Percentiles rank a stretch among this genome's conserved stretches.
phyloP scores from a whole-genome alignment of 2,797 vertebrate genomes.

The Leontopithecus rosalia region DNA sequence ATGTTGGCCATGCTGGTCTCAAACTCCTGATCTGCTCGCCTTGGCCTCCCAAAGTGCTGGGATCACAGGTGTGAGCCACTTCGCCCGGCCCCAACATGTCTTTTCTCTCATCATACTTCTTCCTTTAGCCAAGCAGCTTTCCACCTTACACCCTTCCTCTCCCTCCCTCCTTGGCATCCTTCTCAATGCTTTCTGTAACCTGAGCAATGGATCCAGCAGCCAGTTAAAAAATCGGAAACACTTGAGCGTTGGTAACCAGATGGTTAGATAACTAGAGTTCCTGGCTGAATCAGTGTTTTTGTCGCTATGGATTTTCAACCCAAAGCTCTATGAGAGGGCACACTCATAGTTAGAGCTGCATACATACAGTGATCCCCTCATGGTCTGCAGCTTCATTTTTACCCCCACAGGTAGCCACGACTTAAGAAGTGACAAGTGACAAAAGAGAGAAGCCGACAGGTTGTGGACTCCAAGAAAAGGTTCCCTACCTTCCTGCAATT shows the following conservation, averaged over 20 bases:
- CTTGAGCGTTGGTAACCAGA: background rate
- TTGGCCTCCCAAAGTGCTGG: background rate
- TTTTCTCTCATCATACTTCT: background rate
- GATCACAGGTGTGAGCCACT: background rate
- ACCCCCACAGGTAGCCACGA: too few species aligned
- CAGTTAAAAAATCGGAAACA: background rate
- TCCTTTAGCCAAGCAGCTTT: background rate
- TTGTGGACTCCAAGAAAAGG: background rate
- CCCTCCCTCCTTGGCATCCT: background rate
- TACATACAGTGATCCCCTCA: fast-evolving
- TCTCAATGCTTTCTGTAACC: background rate
- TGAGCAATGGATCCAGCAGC: background rate
- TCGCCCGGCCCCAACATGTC: background rate
- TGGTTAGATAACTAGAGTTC: background rate
- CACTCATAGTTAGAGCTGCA: too few species aligned
- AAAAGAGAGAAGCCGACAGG: background rate
- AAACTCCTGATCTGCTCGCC: background rate
- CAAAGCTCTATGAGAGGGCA: fast-evolving
- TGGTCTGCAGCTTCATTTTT: background rate
- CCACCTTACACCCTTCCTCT: background rate
- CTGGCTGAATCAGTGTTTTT: background rate
- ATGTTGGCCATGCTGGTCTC: background rate
- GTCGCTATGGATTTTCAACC: background rate
- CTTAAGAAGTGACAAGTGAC: background rate
- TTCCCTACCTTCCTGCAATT: background rate